Base-by-base conservation (phyloP, 1,140 invertebrate species). In the Stegodyphus dumicola region DNA sequence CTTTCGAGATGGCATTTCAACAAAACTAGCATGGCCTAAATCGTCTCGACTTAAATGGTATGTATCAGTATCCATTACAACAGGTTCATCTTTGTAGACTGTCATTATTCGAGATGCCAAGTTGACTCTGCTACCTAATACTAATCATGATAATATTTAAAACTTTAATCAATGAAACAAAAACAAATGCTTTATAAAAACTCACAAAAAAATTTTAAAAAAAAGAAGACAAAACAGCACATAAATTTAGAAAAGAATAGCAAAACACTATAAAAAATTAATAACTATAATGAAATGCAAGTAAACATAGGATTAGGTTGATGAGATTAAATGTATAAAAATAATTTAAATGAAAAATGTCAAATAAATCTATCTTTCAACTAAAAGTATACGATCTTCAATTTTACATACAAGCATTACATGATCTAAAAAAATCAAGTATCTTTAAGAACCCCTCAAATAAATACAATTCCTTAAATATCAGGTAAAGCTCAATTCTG, bases 91-190 rank as follows among this genome's bases (percentile, higher is more conserved):
- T 6, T 15, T 13, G 15, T 86, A 86, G 15, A 33, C 15, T 3
- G 52, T 53, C 85, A 86, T 86, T 4, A 86, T 48, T 2, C 85
- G 85, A n/a, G 77, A 53, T n/a, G 85, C 85, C 60, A 86, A 18
- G n/a, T 86, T 86, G 7, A 86, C 85, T 0, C 56, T 17, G 13
- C 33, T n/a, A 2, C 85, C 85, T 6, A 86, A 75, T 18, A 86
- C 85, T 86, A 15, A 7, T 60, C 51, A 77, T n/a, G 51, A 73
- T 18, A 13, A 49, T 13, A 73, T 51, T 73, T 13, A 73, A 51
- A n/a, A 49, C 9, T 49, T 73, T 49, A 49, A 15, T 73, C 15
- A 18, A 9, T 17, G 66, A 17, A 17, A 7, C 18, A 5, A 17
- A 67, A n/a, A 6, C 17, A 7, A 17, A 67, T 10, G 5, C 18